Conservation (phyloP, 1,140 invertebrate species). For the Pseudomyrmex sp. region DNA sequence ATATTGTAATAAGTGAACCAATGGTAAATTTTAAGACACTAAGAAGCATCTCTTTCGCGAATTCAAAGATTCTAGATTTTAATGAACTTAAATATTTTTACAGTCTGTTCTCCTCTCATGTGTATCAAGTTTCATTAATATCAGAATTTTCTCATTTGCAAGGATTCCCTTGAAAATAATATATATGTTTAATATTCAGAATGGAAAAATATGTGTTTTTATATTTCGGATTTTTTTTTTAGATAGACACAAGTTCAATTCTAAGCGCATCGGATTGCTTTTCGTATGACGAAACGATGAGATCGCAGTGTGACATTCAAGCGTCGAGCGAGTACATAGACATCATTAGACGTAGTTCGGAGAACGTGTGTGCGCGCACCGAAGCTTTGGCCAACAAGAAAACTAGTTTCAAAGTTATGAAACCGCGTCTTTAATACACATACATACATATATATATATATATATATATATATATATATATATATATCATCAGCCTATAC, state of each 20-base stretch:
- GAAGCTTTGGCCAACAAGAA: slow-evolving; percentile 84
- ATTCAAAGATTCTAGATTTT: too few relatives aligned
- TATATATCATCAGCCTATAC: slow-evolving; percentile 26
- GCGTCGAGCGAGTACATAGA: slow-evolving; percentile 82
- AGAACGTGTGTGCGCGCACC: slow-evolving; percentile 84
- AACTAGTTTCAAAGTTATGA: slow-evolving; percentile 85
- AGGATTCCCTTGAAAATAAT: too few relatives aligned
- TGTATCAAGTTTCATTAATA: too few relatives aligned
- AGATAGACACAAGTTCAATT: slow-evolving; percentile 56
- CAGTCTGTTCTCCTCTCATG: too few relatives aligned
- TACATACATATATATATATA: too few relatives aligned
- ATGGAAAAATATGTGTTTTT: background rate
- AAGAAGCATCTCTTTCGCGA: too few relatives aligned
- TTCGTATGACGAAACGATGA: slow-evolving; percentile 60
- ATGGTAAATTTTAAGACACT: slow-evolving; percentile 39
- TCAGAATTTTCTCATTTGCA: too few relatives aligned
- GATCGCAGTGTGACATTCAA: slow-evolving; percentile 77
- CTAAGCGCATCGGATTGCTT: slow-evolving; percentile 52
- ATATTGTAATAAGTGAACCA: slow-evolving; percentile 48
- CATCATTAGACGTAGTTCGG: slow-evolving; percentile 82
- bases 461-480: too few relatives aligned
- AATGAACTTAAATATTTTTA: too few relatives aligned
- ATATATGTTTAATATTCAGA: too few relatives aligned
- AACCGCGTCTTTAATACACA: slow-evolving; percentile 79
- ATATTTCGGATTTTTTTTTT: slow-evolving; percentile 24